Base-by-base conservation (phyloP, 2,113 vertebrate genomes). In the Etheostoma cragini region DNA sequence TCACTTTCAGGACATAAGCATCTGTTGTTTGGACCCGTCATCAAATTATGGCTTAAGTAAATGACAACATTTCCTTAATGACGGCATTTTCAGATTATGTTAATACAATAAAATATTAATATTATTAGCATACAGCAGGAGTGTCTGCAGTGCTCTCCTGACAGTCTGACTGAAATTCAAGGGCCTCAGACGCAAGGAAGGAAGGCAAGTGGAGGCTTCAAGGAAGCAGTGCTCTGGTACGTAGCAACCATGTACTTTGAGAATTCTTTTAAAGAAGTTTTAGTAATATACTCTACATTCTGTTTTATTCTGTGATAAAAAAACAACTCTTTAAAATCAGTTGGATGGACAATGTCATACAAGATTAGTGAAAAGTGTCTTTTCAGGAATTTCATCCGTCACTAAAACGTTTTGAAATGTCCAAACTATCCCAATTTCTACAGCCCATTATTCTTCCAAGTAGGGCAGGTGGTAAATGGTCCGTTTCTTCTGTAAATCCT, bases 161-260 rank as follows among this genome's bases (percentile, higher is more conserved):
- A 68, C 15, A 53, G 64, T 58, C 54, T 76, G 81, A 64, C 35
- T 61, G n/a, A 1, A 0, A 67, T 22, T 22, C 45, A 75, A 69
- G 38, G 38, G 38, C 8, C 38, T 38, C 2, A 38, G 38, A 38
- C 2, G 8, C 38, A 1, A 38, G 38, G 38, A 38, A 38, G 38
- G 38, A 8, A 10, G 38, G 38, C 38, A 38, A 10, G 38, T 38
- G 7, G 8, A 38, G 38, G 38, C 38, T 38, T 38, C 8, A 3
- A 11, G 2, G 2, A 42, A 10, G 38, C 38, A 42, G 10, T 42
- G 10, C 38, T 10, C 2, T 38, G 38, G 38, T 2, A 38, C 38
- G 1, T 38, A 38, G 38, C 38, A 38, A 38, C 38, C 8, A 2
- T 17, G 14, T 72, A 15, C 5, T 53, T 38, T 63, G 19, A 24